These are phyloP conservation scores for Sebastes cheni DNA, from an alignment of 2,797 vertebrate species.

Conservation along the genomic window DNA sequence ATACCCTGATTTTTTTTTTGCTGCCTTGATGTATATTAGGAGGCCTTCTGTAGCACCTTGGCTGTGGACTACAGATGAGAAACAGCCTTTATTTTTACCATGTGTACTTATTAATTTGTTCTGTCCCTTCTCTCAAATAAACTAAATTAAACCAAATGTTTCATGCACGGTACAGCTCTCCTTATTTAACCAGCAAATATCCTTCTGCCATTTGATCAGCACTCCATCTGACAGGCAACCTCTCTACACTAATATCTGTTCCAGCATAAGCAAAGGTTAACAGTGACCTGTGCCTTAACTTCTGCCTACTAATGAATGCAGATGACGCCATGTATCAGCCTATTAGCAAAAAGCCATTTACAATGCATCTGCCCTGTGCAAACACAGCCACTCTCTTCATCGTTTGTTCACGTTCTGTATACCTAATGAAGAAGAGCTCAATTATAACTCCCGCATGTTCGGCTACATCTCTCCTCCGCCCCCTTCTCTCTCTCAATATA, in stretches of 20 bases:
- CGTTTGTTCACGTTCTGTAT: slow-evolving; percentile 33
- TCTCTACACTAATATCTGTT: background rate
- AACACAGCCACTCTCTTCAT: slow-evolving; percentile 5
- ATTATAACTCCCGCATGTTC: slow-evolving; percentile 9
- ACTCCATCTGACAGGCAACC: background rate
- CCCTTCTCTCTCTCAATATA: background rate
- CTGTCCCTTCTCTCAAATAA: no score
- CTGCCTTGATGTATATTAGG: background rate
- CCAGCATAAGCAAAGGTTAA: background rate
- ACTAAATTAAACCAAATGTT: no score
- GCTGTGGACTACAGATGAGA: no score
- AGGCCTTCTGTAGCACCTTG: no score
- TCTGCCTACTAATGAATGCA: slow-evolving; percentile 54
- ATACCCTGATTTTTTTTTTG: background rate
- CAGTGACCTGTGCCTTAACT: slow-evolving; percentile 11
- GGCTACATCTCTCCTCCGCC: background rate
- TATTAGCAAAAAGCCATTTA: slow-evolving; percentile 44
- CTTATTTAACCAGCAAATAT: slow-evolving; percentile 1
- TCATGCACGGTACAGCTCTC: background rate
- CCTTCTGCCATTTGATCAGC: slow-evolving; percentile 3
- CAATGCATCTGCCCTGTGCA: slow-evolving; percentile 5
- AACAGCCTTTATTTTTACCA: no score
- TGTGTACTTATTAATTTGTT: no score
- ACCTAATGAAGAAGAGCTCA: slow-evolving; percentile 41
- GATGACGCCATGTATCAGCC: slow-evolving; percentile 35